Base-by-base conservation (phyloP, 2,797 vertebrate genomes). In the Gephyroberyx darwinii region DNA sequence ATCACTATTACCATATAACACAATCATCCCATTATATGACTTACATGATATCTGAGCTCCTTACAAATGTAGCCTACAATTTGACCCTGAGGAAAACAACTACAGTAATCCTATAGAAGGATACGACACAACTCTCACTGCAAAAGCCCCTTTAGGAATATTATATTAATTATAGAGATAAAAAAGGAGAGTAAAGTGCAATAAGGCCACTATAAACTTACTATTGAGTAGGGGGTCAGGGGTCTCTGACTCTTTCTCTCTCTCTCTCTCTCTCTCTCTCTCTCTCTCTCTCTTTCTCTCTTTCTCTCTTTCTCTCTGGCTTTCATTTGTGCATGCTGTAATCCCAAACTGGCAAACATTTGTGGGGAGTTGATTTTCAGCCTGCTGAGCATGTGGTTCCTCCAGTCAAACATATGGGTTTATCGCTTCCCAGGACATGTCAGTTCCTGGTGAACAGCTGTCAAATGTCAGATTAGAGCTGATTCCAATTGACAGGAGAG, bases 381-480 rank as follows among this genome's bases (percentile, higher is more conserved):
- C 86, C 76, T 80, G 81, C 45, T 70, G 65, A 85, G 56, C 77
- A 75, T 88, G 80, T 78, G 78, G 41, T 84, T 71, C 61, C 30
- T 51, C 57, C 55, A 65, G 63, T 78, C 17, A 55, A 86, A 77
- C 86, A 83, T 82, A 86, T 8, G 50, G 67, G 70, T 70, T 31
- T 65, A 55, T 72, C 39, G 50, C 59, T 74, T 86, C 47, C 52
- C 75, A 59, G 35, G 60, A 66, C 60, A 48, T 59, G 65, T 81
- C 78, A 74, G 45, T 71, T 80, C 65, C 59, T n/a, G 52, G n/a
- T 47, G 65, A 81, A 71, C 88, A 85, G 86, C 81, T 89, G 86
- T 85, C 75, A 82, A 62, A 85, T 47, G 77, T 75, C 78, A 84
- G 41, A 83, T 69, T 72, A 78, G 61, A 63, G 53, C 67, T 54